These are phyloP conservation scores for Acleris sparsana DNA, from an alignment of 2,888 invertebrate species.

Conservation along the genomic window DNA sequence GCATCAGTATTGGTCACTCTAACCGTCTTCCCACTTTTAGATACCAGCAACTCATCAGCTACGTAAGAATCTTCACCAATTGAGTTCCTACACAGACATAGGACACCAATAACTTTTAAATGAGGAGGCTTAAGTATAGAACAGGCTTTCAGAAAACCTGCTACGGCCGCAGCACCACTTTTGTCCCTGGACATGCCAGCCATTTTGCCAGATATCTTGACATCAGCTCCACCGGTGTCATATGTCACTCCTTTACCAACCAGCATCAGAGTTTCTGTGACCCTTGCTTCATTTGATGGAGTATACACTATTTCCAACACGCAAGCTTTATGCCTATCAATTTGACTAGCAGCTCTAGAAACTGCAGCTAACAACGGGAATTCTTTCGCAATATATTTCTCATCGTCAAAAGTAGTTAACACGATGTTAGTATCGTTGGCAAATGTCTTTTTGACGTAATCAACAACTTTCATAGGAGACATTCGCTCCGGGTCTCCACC, in stretches of 20 bases:
- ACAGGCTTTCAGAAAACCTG: conserved; percentile 92
- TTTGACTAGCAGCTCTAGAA: conserved; percentile 87
- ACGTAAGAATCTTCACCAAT: conserved; percentile 93
- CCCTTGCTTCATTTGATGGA: conserved; percentile 71
- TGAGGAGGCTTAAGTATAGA: conserved; percentile 88
- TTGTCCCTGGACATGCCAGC: conserved; percentile 95
- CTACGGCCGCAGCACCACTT: conserved; percentile 94
- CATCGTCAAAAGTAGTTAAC: conserved; percentile 85
- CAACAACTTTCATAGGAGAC: conserved; percentile 91
- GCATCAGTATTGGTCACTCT: conserved; percentile 95
- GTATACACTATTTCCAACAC: conserved; percentile 85
- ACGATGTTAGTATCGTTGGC: conserved; percentile 83
- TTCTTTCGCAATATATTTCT: conserved; percentile 84
- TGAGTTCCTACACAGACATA: conserved; percentile 94
- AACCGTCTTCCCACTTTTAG: conserved; percentile 90
- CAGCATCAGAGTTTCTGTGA: conserved; percentile 88
- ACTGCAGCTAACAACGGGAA: conserved; percentile 92
- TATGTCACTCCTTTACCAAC: conserved; percentile 95
- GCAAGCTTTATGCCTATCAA: conserved; percentile 86
- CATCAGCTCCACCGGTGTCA: conserved; percentile 90
- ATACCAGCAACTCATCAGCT: conserved; percentile 91
- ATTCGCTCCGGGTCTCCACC: conserved; percentile 95
- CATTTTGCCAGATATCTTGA: conserved; percentile 89
- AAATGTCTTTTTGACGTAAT: conserved; percentile 88
- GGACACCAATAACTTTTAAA: conserved; percentile 89